Conservation (phyloP, 2,113 vertebrate species). For the Tamias sibiricus region DNA sequence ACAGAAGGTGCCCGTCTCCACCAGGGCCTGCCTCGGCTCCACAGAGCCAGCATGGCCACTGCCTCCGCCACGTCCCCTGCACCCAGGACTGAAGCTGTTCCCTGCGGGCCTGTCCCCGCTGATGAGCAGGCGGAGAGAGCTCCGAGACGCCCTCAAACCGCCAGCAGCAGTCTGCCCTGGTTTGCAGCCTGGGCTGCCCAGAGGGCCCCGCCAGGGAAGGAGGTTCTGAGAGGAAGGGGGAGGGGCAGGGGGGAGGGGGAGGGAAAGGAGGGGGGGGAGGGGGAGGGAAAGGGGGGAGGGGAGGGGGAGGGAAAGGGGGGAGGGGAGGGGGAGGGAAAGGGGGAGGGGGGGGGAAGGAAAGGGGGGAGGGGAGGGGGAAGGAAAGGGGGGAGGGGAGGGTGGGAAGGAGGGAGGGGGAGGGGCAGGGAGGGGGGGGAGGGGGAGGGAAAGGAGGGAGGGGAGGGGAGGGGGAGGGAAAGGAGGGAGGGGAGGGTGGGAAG, state of each 20-base stretch:
- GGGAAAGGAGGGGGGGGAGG: rapidly evolving
- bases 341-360: rapidly evolving
- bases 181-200: neutral
- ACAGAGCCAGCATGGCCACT: neutral
- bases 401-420: too few relatives aligned
- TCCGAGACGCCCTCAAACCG: too few relatives aligned
- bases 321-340: too few relatives aligned
- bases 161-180: neutral
- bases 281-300: too few relatives aligned
- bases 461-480: too few relatives aligned
- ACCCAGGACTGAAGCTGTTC: neutral
- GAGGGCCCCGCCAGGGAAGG: neutral
- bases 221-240: neutral
- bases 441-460: too few relatives aligned
- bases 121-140: too few relatives aligned
- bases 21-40: neutral
- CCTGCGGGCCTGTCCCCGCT: neutral
- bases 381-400: neutral
- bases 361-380: neutral
- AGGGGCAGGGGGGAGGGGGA: neutral
- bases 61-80: neutral
- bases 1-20: too few relatives aligned
- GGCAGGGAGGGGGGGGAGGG: too few relatives aligned
- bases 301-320: neutral
- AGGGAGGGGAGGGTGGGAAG: too few relatives aligned